Evolutionary conservation across 2,888 invertebrate genomes (phyloP).

Genomic region (Cryptus armator): DNA sequence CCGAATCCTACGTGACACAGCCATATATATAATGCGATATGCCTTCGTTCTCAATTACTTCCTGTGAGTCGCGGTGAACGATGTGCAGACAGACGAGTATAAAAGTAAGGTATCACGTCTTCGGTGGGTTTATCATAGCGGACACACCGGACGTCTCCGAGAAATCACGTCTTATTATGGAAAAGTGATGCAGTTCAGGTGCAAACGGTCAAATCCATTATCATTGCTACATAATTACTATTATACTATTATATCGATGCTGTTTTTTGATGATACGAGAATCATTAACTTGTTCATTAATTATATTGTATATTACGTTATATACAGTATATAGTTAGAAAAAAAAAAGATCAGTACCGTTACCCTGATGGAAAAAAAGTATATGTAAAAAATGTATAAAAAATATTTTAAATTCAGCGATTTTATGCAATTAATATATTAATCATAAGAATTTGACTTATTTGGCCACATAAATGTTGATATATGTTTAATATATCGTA

Average conservation of each 20-base stretch:
- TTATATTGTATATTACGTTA: too few relatives aligned
- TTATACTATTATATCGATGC: not conserved
- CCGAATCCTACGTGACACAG: constrained; percentile 69
- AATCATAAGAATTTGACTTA: too few relatives aligned
- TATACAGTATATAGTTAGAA: too few relatives aligned
- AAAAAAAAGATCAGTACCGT: too few relatives aligned
- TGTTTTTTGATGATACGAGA: too few relatives aligned
- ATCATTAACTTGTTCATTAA: too few relatives aligned
- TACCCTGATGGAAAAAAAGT: too few relatives aligned
- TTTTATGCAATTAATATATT: not conserved
- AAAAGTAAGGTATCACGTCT: constrained; percentile 41
- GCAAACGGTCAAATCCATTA: constrained; percentile 20
- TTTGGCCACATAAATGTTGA: too few relatives aligned
- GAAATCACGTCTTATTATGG: constrained; percentile 60
- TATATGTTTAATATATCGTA: too few relatives aligned
- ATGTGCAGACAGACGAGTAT: constrained; percentile 41
- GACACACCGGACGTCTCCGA: constrained; percentile 57
- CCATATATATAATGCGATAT: constrained; percentile 65
- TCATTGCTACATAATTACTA: not conserved
- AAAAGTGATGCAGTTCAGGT: constrained; percentile 42
- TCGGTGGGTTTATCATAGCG: constrained; percentile 66
- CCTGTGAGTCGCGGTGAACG: constrained; percentile 57
- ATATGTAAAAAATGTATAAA: too few relatives aligned
- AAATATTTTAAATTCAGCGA: not conserved
- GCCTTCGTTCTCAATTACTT: constrained; percentile 63